Percentiles rank a stretch among this genome's conserved stretches.
Evolutionary conservation across 1,140 invertebrate genomes (phyloP).

Genomic region (Halictus rubicundus): DNA sequence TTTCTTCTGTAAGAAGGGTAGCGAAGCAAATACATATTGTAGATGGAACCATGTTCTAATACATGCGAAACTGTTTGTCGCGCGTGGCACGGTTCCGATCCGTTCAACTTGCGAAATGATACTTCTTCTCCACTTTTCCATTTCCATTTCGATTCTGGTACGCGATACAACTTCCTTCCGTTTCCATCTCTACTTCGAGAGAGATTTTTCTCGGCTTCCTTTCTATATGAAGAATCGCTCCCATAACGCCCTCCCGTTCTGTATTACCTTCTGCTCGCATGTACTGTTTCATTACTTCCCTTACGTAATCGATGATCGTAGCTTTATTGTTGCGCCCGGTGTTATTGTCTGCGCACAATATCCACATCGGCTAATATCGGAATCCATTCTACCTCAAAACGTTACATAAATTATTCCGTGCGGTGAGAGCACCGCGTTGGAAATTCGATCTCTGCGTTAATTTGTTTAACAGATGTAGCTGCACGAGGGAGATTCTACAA

Average conservation of each 20-base stretch:
- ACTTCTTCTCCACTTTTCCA: not conserved
- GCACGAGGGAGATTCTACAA: too few relatives aligned
- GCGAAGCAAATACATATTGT: too few relatives aligned
- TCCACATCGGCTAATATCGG: not conserved
- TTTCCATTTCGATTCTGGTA: constrained; percentile 1
- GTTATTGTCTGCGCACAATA: not conserved
- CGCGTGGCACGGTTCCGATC: not conserved
- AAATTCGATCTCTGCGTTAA: too few relatives aligned
- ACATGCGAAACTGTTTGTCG: not conserved
- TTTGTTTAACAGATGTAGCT: too few relatives aligned
- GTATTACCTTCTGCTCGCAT: not conserved
- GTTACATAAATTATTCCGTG: not conserved
- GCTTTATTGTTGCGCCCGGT: not conserved
- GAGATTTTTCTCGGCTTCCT: constrained; percentile 1
- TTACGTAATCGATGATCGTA: not conserved
- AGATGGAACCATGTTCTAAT: not conserved
- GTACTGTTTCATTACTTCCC: constrained; percentile 6
- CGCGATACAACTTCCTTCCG: not conserved
- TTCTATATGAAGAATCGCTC: not conserved
- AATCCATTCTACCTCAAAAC: not conserved
- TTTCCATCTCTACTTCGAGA: not conserved
- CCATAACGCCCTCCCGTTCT: not conserved
- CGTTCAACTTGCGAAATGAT: not conserved
- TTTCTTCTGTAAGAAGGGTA: too few relatives aligned
- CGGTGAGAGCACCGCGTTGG: too few relatives aligned